Percentiles rank a stretch among this genome's conserved stretches.
Evolutionary conservation across 1,140 invertebrate species (phyloP).

Genomic region (Asbolus verrucosus): DNA sequence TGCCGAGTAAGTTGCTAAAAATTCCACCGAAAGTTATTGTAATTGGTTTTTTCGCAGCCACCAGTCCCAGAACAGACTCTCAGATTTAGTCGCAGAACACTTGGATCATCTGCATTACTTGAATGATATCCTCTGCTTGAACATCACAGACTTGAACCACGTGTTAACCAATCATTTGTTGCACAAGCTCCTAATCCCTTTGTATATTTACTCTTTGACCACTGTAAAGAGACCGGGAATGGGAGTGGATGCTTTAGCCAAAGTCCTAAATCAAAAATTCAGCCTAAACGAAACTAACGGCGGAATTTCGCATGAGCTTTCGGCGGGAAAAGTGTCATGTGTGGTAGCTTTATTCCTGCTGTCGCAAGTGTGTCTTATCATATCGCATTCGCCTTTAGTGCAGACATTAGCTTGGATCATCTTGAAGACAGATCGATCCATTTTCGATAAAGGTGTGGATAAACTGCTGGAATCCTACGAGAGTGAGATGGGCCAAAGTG

Average conservation of each 20-base stretch:
- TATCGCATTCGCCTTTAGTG: conserved; percentile 89
- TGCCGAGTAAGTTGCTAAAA: conserved; percentile 82
- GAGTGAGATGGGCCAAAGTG: conserved; percentile 39
- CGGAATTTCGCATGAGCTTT: conserved; percentile 50
- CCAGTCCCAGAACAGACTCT: conserved; percentile 90
- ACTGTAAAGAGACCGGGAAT: conserved; percentile 57
- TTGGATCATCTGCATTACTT: conserved; percentile 98
- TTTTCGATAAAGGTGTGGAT: conserved; percentile 75
- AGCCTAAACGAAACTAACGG: conserved; percentile 60
- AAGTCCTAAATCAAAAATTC: conserved; percentile 57
- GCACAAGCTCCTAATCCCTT: conserved; percentile 91
- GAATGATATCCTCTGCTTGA: conserved; percentile 94
- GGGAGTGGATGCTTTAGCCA: conserved; percentile 63
- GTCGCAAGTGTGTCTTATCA: conserved; percentile 96
- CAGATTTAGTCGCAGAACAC: conserved; percentile 97
- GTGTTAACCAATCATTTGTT: conserved; percentile 96
- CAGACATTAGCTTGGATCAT: conserved; percentile 90
- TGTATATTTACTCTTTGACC: conserved; percentile 93
- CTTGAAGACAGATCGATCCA: conserved; percentile 79
- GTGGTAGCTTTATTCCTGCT: conserved; percentile 92
- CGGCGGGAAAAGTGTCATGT: conserved; percentile 73
- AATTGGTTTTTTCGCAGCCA: conserved; percentile 78
- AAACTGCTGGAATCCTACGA: conserved; percentile 67
- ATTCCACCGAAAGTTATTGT: too few species aligned
- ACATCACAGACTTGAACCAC: conserved; percentile 93